Percentiles rank a stretch among this genome's conserved stretches.
phyloP scores from a whole-genome alignment of 2,113 vertebrate species.

The Platycercus adscitus region DNA sequence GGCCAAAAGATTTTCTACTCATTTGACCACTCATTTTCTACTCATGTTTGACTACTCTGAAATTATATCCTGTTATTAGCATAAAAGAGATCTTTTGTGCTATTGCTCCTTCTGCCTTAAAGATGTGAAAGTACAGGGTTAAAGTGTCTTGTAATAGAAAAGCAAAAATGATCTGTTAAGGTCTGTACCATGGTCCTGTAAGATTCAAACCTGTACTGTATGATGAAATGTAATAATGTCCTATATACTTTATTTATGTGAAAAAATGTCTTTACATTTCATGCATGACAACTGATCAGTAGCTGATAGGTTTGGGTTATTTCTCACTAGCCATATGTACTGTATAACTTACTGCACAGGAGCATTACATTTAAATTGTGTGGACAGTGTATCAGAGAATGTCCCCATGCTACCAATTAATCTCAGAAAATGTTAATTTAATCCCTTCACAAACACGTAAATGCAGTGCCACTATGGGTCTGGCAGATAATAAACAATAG shows the following conservation, averaged over 20 bases:
- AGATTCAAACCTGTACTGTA: not conserved
- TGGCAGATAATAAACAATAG: constrained; percentile 77
- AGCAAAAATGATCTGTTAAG: not conserved
- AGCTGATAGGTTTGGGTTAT: not conserved
- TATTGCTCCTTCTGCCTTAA: constrained; percentile 1
- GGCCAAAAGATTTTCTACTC: not conserved
- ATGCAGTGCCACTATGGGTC: constrained; percentile 54
- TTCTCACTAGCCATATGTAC: not conserved
- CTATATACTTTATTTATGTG: not conserved
- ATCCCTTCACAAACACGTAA: constrained; percentile 78
- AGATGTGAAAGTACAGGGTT: not conserved
- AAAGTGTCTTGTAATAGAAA: not conserved
- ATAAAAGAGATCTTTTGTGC: not conserved
- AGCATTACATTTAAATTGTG: constrained; percentile 19
- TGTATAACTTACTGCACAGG: not conserved
- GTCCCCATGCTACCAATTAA: constrained; percentile 65
- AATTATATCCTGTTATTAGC: not conserved
- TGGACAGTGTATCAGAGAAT: constrained; percentile 26
- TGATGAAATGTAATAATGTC: not conserved
- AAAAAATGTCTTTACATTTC: not conserved
- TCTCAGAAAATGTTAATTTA: constrained; percentile 70
- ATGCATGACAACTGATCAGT: not conserved
- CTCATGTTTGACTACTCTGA: not conserved
- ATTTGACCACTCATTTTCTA: constrained; percentile 12
- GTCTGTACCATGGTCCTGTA: not conserved